Base-by-base conservation (phyloP, 2,888 invertebrate species). In the Arrhopalites spinosus region DNA sequence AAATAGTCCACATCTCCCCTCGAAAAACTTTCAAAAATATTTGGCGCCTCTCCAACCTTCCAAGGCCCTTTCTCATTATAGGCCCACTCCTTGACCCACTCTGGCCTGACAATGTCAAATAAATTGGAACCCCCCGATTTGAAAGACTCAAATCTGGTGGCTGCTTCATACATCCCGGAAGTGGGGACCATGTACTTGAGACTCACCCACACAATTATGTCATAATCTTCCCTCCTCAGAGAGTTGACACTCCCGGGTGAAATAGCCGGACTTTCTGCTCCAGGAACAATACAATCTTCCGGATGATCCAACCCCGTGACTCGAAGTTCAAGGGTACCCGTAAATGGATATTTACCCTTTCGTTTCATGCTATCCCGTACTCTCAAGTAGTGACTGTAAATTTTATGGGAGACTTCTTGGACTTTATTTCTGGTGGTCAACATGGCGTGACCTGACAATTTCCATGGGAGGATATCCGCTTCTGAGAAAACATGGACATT, bases 401-500 rank as follows among this genome's bases (percentile, higher is more conserved):
- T 59, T 36, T 77, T 17, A 45, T 69, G 23, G 5, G 73, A 0
- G 11, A 77, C 70, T 25, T n/a, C 23, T 56, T 74, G 74, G 13
- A 74, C 20, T 36, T 63, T 69, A 15, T 29, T 30, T 30, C 73
- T 45, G 3, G 23, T 61, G 7, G 74, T 74, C 15, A 77, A 30
- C 5, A 77, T 20, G 0, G 70, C 70, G 29, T 69, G 53, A 17
- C 79, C 77, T 66, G 75, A 73, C 1, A 73, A 72, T 2, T 64
- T 73, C 0, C 71, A 53, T 11, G 73, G 59, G 2, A 69, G 64
- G 8, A 74, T 71, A 2, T 69, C 59, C 13, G 73, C 45, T 63
- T 76, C 76, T 27, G 74, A 69, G 36, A 78, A 78, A 1, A 77
- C 23, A 25, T 78, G 45, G 27, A 75, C 63, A 70, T 78, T 79